Percentiles rank a stretch among this genome's conserved stretches.
phyloP scores from a whole-genome alignment of 2,797 vertebrate species.

The Hypotaenidia philippensis region DNA sequence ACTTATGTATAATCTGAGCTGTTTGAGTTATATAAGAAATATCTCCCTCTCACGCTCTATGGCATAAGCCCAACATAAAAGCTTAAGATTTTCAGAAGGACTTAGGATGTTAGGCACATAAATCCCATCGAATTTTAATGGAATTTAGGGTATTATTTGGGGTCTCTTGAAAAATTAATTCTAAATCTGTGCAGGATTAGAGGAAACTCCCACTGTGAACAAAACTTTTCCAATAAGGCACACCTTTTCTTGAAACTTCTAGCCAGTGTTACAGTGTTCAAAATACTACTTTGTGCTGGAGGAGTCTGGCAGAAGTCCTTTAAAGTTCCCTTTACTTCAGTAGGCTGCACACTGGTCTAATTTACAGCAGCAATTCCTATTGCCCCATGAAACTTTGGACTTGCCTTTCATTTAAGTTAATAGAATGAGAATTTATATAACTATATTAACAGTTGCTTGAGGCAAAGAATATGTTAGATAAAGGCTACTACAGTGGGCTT shows the following conservation, averaged over 20 bases:
- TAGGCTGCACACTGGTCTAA: slow-evolving; percentile 19
- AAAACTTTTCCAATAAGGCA: not conserved
- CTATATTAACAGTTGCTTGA: slow-evolving; percentile 38
- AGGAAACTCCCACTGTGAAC: slow-evolving; percentile 37
- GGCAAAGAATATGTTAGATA: slow-evolving; percentile 32
- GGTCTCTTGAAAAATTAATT: slow-evolving; percentile 50
- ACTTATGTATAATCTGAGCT: slow-evolving; percentile 17
- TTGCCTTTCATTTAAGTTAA: slow-evolving; percentile 63
- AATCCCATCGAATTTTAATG: slow-evolving; percentile 30
- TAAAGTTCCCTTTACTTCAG: not conserved
- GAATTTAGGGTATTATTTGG: slow-evolving; percentile 43
- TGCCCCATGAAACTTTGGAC: slow-evolving; percentile 20
- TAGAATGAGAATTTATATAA: slow-evolving; percentile 37
- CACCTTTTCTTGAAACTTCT: slow-evolving; percentile 46
- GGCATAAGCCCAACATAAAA: slow-evolving; percentile 36
- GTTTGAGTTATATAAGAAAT: slow-evolving; percentile 23
- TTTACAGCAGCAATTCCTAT: slow-evolving; percentile 44
- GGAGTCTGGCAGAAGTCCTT: slow-evolving; percentile 16
- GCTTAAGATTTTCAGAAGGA: slow-evolving; percentile 17
- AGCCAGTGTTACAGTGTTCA: not conserved
- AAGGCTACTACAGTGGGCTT: not conserved
- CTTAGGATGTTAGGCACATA: slow-evolving; percentile 31
- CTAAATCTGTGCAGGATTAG: slow-evolving; percentile 42
- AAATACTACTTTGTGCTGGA: not conserved
- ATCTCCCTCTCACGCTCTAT: slow-evolving; percentile 6